phyloP scores from a whole-genome alignment of 2,888 invertebrate species.

The Nasonia oneida region DNA sequence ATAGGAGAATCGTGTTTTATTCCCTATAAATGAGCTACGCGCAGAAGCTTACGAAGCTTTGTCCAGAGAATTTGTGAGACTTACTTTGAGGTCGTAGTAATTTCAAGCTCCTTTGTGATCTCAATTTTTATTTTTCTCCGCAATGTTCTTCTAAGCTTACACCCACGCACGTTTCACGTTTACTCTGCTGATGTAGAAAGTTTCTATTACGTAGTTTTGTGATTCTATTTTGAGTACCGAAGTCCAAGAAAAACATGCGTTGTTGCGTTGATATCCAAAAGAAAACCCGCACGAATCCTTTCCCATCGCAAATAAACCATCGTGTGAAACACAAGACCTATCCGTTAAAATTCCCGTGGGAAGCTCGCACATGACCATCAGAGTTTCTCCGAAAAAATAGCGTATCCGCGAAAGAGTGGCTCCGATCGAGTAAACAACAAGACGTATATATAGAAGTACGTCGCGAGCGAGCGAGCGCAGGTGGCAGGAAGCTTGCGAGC shows the following conservation, averaged over 20 bases:
- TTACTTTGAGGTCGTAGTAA: neutral
- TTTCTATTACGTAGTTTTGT: neutral
- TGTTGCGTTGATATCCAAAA: no score
- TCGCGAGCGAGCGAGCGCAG: neutral
- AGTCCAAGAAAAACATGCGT: neutral
- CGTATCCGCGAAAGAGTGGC: neutral
- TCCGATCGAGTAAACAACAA: constrained; percentile 17
- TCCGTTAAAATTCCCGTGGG: neutral
- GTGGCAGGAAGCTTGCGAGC: neutral
- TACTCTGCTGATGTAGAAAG: neutral
- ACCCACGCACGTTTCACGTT: neutral
- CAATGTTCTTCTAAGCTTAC: neutral
- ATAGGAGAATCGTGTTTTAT: neutral
- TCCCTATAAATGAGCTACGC: neutral
- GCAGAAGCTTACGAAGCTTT: neutral
- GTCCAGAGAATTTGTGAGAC: neutral
- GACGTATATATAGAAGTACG: neutral
- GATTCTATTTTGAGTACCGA: neutral
- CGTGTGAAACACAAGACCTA: neutral
- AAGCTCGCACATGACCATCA: neutral
- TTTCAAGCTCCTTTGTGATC: neutral
- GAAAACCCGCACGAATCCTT: neutral
- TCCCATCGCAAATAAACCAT: neutral
- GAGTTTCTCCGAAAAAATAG: neutral
- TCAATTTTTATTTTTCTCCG: neutral